Base-by-base conservation (phyloP, 2,797 vertebrate genomes). In the Pitangus sulphuratus region DNA sequence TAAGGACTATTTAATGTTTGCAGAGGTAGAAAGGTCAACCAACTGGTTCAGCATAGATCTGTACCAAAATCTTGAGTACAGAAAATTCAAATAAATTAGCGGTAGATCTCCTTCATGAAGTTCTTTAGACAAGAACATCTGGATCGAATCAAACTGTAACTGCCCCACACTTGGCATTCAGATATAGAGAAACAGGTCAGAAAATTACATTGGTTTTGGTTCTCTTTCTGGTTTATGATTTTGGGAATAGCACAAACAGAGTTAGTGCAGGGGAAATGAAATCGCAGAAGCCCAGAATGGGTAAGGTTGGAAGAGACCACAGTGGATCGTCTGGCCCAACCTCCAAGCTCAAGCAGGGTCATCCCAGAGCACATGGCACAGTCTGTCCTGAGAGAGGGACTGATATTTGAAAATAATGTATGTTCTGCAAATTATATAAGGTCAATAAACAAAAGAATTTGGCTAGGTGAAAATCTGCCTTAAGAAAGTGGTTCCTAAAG, bases 371-470 rank as follows among this genome's bases (percentile, higher is more conserved):
- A 58, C 22, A 26, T 25, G 22, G 22, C 9, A 26, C 22, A 58
- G 2, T 37, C 22, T 14, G 8, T 61, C 6, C 54, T 30, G 7
- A 6, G 11, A 4, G 8, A 1, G 9, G 1, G 2, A 33, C 15
- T 37, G 21, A 24, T 62, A 53, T 48, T 33, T 66, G 25, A 57
- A 12, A 78, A 4, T 6, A 25, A 1, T 15, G 1, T 8, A 4
- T 26, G 1, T 64, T 71, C 44, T 56, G 4, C 0, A 3, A 47
- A 44, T 13, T 35, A 7, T 8, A 17, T 12, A 30, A 1, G 1
- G 40, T 60, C 56, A 80, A 4, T 37, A 47, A 71, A 35, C 2
- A 62, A 76, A 82, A 4, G 9, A 22, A 4, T 39, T 61, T 44
- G 9, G 0, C 1, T 44, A 37, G 4, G 17, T 28, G 7, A n/a